phyloP scores from a whole-genome alignment of 2,888 invertebrate genomes.

The Gasteruption jaculator region DNA sequence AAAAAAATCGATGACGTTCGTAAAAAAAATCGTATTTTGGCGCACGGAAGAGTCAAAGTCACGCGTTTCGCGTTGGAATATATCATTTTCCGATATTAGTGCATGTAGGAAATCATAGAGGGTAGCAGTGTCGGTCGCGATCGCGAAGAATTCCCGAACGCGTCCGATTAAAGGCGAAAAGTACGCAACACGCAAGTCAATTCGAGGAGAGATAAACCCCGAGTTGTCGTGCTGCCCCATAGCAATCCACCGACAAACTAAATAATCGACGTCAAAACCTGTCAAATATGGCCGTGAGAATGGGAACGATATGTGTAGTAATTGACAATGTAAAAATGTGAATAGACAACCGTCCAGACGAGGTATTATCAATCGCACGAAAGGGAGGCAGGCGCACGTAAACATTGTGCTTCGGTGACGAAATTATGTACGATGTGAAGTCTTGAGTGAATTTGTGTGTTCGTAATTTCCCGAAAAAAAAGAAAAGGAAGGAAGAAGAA shows the following conservation, averaged over 20 bases:
- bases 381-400: slow-evolving; percentile 8
- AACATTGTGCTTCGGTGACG: slow-evolving; percentile 20
- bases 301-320: slow-evolving; percentile 24
- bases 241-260: slow-evolving; percentile 45
- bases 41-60: too few species aligned
- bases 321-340: slow-evolving; percentile 30
- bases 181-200: too few species aligned
- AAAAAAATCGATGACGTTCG: too few species aligned
- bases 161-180: too few species aligned
- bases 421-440: too few species aligned
- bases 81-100: too few species aligned
- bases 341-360: slow-evolving; percentile 22
- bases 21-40: too few species aligned
- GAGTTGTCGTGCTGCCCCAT: slow-evolving; percentile 39
- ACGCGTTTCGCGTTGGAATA: too few species aligned
- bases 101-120: too few species aligned
- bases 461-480: slow-evolving; percentile 10
- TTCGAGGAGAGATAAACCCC: too few species aligned
- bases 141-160: too few species aligned
- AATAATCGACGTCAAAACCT: slow-evolving; percentile 59
- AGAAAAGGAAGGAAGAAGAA: slow-evolving; percentile 2
- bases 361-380: not conserved
- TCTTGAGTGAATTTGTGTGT: slow-evolving; percentile 9
- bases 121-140: too few species aligned
- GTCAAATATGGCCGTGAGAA: slow-evolving; percentile 55